Conservation (phyloP, 2,113 vertebrate species). For the human (Homo sapiens) region GRCh38 chr1:234124001-234124500, state of each 20-base stretch:
- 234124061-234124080: neutral
- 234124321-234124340: neutral
- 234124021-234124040: neutral
- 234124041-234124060: neutral
- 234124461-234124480: neutral
- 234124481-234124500: neutral
- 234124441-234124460: neutral
- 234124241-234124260: neutral
- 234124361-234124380: neutral
- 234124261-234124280: neutral
- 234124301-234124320: neutral
- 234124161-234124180: neutral
- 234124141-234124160: neutral
- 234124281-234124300: neutral
- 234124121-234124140: too few species aligned
- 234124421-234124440: neutral
- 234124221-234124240: neutral
- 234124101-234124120: neutral
- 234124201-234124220: too few species aligned
- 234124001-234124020: neutral
- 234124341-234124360: neutral
- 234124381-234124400: neutral
- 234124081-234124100: neutral
- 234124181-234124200: neutral
- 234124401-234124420: neutral